Base-by-base conservation (phyloP, 2,797 vertebrate species). In the Mus caroli region DNA sequence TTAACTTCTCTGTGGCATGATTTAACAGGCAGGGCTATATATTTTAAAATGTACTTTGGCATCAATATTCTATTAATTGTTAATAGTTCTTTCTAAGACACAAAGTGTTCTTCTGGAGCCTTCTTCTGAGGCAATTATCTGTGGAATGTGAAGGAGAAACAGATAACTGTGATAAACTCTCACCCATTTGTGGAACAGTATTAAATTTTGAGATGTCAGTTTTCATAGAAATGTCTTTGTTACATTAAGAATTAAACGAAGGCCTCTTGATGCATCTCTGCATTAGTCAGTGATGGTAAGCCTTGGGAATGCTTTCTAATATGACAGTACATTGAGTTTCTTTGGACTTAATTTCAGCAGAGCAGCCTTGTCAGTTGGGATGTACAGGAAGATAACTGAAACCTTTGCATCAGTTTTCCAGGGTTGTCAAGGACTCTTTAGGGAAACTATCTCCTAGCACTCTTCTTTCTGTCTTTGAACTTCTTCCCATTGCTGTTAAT, bases 161-260 rank as follows among this genome's bases (percentile, higher is more conserved):
- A 95, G 85, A 86, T 67, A 43, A 88, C 31, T 92, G 43, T 89
- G 56, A 87, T 22, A 46, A 95, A 92, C 62, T 58, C 54, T 96
- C 24, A 96, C 43, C 52, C 24, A 76, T 86, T 86, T 91, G 22
- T 93, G 58, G 76, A 96, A 75, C n/a, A 58, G 92, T 71, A 95
- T 96, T 96, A 94, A 96, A 91, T 40, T 92, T 80, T 78, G 26
- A 92, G 92, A 97, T 0, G 0, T 94, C 83, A 94, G n/a, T 95
- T 95, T 95, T 83, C 56, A 69, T 89, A 94, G 91, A 97, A 94
- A 95, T 96, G 83, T 79, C 79, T 94, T 96, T 22, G 83, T 31
- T 89, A 94, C 75, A 94, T 71, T 92, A 76, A 92, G 67, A 94
- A 17, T 37, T 90, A 93, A 96, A 85, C 76, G 97, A 96, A 96